Percentiles rank a stretch among this genome's conserved stretches.
phyloP scores from a whole-genome alignment of 2,888 invertebrate species.

The Drosophila meridionalis region DNA sequence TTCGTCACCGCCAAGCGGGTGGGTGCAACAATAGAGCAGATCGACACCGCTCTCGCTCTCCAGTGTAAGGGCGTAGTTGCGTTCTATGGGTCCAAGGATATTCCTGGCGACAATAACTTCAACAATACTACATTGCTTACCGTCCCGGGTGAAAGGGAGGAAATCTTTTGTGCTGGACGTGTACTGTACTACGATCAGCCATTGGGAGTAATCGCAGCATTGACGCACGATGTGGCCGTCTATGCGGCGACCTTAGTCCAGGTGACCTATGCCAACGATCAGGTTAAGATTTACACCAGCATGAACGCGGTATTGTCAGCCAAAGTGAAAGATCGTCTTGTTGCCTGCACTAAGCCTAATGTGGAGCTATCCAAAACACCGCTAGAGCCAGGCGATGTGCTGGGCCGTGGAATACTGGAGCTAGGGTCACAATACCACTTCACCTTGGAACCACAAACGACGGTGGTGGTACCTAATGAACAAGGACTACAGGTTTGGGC shows the following conservation, averaged over 20 bases:
- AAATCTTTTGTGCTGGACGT: constrained; percentile 79
- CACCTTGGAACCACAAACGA: constrained; percentile 90
- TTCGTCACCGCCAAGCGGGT: constrained; percentile 88
- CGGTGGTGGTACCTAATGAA: constrained; percentile 89
- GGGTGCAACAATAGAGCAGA: constrained; percentile 85
- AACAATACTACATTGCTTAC: constrained; percentile 86
- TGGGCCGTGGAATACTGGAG: constrained; percentile 86
- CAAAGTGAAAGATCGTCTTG: constrained; percentile 62
- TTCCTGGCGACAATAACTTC: constrained; percentile 85
- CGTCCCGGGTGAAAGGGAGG: constrained; percentile 73
- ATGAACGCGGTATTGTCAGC: constrained; percentile 85
- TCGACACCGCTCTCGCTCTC: constrained; percentile 86
- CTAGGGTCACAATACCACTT: constrained; percentile 90
- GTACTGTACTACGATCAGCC: constrained; percentile 89
- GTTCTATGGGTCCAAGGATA: constrained; percentile 87
- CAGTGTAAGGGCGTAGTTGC: constrained; percentile 87
- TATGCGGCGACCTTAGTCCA: constrained; percentile 85
- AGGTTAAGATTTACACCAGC: constrained; percentile 69
- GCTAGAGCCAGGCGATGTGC: constrained; percentile 52
- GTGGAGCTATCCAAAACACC: constrained; percentile 2
- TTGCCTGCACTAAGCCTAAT: constrained; percentile 31
- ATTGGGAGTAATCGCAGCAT: constrained; percentile 90
- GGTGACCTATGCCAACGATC: constrained; percentile 85
- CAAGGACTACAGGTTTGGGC: constrained; percentile 89
- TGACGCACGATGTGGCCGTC: constrained; percentile 86